Conservation (phyloP, 2,888 invertebrate species). For the Nemotelus pantherinus region DNA sequence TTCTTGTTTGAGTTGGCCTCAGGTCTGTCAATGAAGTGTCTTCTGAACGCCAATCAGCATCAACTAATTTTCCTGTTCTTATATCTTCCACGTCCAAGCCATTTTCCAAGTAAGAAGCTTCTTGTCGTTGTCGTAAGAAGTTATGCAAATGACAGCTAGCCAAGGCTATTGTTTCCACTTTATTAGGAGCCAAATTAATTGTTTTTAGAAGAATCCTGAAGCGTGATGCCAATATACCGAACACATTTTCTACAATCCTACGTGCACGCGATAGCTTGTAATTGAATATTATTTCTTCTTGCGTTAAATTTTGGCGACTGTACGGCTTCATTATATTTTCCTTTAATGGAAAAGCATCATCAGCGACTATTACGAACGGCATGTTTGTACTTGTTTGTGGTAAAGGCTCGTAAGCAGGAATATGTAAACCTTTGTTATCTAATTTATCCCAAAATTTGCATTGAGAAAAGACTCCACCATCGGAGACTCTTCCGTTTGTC, state of each 20-base stretch:
- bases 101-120: too few species aligned
- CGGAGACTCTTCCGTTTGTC: conserved; percentile 21
- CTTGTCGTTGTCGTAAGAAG: too few species aligned
- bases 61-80: too few species aligned
- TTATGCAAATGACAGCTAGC: conserved; percentile 49
- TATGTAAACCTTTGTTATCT: conserved; percentile 5
- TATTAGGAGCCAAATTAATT: conserved; percentile 49
- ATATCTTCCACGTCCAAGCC: too few species aligned
- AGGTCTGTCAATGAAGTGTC: too few species aligned
- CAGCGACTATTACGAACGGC: conserved; percentile 38
- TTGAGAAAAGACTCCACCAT: conserved; percentile 45
- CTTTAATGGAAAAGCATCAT: conserved; percentile 44
- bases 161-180: conserved; percentile 20
- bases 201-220: conserved; percentile 53
- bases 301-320: conserved; percentile 16
- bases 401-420: conserved; percentile 1
- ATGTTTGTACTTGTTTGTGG: background rate
- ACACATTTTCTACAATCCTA: conserved; percentile 40
- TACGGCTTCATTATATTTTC: conserved; percentile 52
- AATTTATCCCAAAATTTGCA: background rate
- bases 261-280: conserved; percentile 22
- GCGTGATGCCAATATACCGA: conserved; percentile 51
- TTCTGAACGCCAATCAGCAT: too few species aligned
- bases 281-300: conserved; percentile 15
- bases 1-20: too few species aligned